These are phyloP conservation scores for Ptychobarbus kaznakovi DNA, from an alignment of 2,797 vertebrate species.

Conservation along the genomic window DNA sequence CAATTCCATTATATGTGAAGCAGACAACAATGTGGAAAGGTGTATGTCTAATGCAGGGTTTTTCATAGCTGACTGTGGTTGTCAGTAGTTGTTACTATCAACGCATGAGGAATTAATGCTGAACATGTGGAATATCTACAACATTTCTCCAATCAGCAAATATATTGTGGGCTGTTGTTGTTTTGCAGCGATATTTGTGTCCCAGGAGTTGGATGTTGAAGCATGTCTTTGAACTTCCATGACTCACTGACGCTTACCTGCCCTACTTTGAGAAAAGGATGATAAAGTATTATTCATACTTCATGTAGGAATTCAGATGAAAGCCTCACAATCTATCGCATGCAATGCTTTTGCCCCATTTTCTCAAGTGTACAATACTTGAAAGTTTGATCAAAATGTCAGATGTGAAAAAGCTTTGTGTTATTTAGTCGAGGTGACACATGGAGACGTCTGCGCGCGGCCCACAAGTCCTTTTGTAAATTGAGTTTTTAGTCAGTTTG, in stretches of 20 bases:
- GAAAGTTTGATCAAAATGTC: slow-evolving; percentile 8
- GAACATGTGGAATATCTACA: slow-evolving; percentile 48
- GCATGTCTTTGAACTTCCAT: slow-evolving; percentile 48
- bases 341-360: background rate
- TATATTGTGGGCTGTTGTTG: slow-evolving; percentile 9
- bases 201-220: slow-evolving; percentile 37
- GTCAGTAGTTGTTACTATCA: slow-evolving; percentile 64
- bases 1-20: slow-evolving; percentile 38
- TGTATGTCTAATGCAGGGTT: slow-evolving; percentile 23
- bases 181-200: slow-evolving; percentile 15
- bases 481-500: background rate
- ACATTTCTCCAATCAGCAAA: slow-evolving; percentile 18
- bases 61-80: slow-evolving; percentile 54
- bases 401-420: background rate
- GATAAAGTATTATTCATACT: slow-evolving; percentile 47
- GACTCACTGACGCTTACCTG: slow-evolving; percentile 51
- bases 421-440: background rate
- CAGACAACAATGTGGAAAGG: slow-evolving; percentile 25
- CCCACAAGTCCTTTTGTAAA: slow-evolving; percentile 2
- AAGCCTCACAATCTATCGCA: slow-evolving; percentile 16
- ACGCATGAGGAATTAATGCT: slow-evolving; percentile 59
- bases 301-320: slow-evolving; percentile 33
- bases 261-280: slow-evolving; percentile 44
- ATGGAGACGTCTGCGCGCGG: background rate
- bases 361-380: background rate